Percentiles rank a stretch among this genome's conserved stretches.
These are phyloP conservation scores for Scalopus aquaticus DNA, from an alignment of 2,113 vertebrate species.

Conservation along the genomic window DNA sequence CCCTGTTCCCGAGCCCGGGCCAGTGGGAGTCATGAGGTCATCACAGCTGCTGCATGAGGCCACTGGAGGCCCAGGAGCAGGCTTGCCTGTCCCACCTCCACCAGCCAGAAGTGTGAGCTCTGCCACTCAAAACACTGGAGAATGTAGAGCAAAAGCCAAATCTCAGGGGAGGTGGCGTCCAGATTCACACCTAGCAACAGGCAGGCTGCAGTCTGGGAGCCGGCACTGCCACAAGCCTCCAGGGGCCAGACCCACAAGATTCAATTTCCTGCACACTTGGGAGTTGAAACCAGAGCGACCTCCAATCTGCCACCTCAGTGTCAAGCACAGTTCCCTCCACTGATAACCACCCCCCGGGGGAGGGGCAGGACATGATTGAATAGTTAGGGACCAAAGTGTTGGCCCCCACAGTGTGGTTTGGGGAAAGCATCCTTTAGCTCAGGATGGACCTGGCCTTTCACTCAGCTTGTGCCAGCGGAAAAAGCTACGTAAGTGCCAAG, in stretches of 20 bases:
- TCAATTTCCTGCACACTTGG: constrained; percentile 62
- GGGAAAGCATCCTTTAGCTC: not conserved
- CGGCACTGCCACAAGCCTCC: constrained; percentile 50
- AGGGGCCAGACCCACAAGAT: not conserved
- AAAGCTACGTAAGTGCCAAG: constrained; percentile 38
- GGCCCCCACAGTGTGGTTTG: not conserved
- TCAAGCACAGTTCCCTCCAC: not conserved
- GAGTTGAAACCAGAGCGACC: constrained; percentile 23
- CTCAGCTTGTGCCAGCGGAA: constrained; percentile 33
- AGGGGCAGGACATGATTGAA: not conserved
- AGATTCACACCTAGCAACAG: not conserved
- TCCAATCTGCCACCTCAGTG: not conserved
- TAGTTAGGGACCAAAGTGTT: not conserved
- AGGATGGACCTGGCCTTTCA: not conserved
- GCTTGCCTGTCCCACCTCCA: constrained; percentile 69
- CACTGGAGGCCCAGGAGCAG: constrained; percentile 63
- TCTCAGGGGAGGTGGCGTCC: fast-evolving
- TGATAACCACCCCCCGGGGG: not conserved
- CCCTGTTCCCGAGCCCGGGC: constrained; percentile 75
- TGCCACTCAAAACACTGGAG: constrained; percentile 48
- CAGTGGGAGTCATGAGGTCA: constrained; percentile 85
- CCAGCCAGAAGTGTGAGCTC: constrained; percentile 69
- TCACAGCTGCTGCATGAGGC: constrained; percentile 80
- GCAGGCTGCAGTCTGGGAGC: constrained; percentile 57
- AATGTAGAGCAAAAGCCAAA: not conserved